Base-by-base conservation (phyloP, 2,113 vertebrate species). In the Indicator maculatus region DNA sequence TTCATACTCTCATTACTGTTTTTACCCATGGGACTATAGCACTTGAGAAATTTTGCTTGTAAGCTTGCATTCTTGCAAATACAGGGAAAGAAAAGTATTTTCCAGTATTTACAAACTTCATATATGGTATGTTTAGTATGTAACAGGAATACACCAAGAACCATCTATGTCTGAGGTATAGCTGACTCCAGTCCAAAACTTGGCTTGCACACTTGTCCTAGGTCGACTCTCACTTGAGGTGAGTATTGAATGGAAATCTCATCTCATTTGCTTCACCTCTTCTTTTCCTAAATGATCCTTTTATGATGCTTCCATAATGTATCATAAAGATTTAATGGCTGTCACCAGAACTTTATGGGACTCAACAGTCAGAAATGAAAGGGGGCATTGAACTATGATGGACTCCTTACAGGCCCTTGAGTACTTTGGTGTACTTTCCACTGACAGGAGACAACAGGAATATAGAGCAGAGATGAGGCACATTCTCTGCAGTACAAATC, bases 21-120 rank as follows among this genome's bases (percentile, higher is more conserved):
- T 63, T 82, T 31, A 80, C 74, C 20, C 53, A 28, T n/a, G 52
- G 31, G 69, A 79, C 16, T 27, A 75, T 7, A 64, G 18, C 11
- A 41, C 78, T 86, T 84, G 75, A 66, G 69, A 85, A 72, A 81
- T 81, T 89, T 67, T 93, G 53, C 58, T 45, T 93, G 58, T 81
- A 76, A 72, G 83, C 85, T 79, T 92, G 60, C 74, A 79, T 93
- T 90, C 67, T 63, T 84, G 88, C 52, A 89, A 58, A 87, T 87
- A 66, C 23, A 69, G 36, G 38, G 27, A 45, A 69, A 88, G 38
- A 76, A 45, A 58, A 74, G 3, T 23, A 53, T 83, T 88, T 90
- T 50, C 44, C 86, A 85, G 66, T 77, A 76, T 95, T 93, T 83
- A 63, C 45, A 73, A 45, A 71, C 36, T 66, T 21, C 7, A 14